Evolutionary conservation across 2,113 vertebrate genomes (phyloP).

Genomic region (Ameiurus melas): DNA sequence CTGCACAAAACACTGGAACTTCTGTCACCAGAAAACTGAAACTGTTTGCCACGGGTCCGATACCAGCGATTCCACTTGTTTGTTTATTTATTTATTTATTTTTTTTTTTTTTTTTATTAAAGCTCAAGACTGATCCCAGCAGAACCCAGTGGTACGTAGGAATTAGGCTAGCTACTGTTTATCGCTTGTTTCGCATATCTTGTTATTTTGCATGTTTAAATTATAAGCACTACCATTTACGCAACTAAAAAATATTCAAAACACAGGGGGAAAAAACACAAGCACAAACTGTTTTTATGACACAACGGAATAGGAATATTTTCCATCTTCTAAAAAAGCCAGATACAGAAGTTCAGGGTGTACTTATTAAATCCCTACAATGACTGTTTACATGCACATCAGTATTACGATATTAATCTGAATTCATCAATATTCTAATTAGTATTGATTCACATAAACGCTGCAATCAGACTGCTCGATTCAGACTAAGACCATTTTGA

Average conservation of each 20-base stretch:
- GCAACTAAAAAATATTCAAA: not conserved
- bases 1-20: not conserved
- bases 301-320: not conserved
- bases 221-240: not conserved
- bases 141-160: not conserved
- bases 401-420: no score
- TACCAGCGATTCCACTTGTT: not conserved
- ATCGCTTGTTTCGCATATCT: not conserved
- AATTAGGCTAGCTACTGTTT: no score
- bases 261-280: no score
- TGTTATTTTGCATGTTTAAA: not conserved
- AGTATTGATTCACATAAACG: no score
- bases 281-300: not conserved
- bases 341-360: not conserved
- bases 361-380: not conserved
- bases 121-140: not conserved
- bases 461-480: no score
- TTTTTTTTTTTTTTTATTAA: not conserved
- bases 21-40: not conserved
- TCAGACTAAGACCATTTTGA: no score
- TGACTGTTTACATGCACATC: not conserved
- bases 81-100: not conserved
- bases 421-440: no score
- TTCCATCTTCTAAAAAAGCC: not conserved
- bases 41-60: not conserved